Evolutionary conservation across 2,113 vertebrate genomes (phyloP), one percentile per base, ranked within the genome.

Genomic region (Callithrix jacchus): DNA sequence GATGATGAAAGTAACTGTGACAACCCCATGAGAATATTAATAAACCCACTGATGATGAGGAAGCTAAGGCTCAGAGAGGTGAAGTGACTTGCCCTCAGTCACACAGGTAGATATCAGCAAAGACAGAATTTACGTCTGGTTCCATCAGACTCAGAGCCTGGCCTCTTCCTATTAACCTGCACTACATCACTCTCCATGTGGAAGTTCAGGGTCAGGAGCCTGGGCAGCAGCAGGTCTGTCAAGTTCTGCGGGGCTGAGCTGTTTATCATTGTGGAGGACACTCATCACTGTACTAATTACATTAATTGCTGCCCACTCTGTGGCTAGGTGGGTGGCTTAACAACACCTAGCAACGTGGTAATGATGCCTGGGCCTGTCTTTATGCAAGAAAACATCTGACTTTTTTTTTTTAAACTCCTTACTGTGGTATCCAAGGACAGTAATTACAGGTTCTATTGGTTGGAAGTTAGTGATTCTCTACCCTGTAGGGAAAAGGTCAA

Each of bases 231-330:
- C 97, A 98, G 93, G 98, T 97, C 89, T 97, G 97, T 98, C 98
- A 95, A 95, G 98, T 98, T 98, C 97, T 96, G 83, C 98, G 83
- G 17, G 97, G 87, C 81, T 45, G 97, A 98, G 98, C 58, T 98
- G 98, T 98, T 97, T 92, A 94, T 97, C 89, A 92, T 97, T 93
- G 71, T 95, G 45, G 95, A 97, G 97, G 98, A 98, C 97, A 98
- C 94, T 98, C 98, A 82, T 97, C 98, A 97, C 95, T 95, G 97
- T 35, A 71, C 98, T 98, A 98, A 98, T 98, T 98, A 98, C 5
- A 64, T 91, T 98, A 98, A 98, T 98, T 98, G 98, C 98, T 98
- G 91, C 98, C 98, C 98, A 85, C 96, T 98, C 97, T 87, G 91
- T 23, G 86, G 89, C 97, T 96, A 91, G 86, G 97, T 97, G 98